Evolutionary conservation across 2,113 vertebrate species (phyloP), one percentile per base, ranked within the genome.

Genomic region (Oryzias javanicus): DNA sequence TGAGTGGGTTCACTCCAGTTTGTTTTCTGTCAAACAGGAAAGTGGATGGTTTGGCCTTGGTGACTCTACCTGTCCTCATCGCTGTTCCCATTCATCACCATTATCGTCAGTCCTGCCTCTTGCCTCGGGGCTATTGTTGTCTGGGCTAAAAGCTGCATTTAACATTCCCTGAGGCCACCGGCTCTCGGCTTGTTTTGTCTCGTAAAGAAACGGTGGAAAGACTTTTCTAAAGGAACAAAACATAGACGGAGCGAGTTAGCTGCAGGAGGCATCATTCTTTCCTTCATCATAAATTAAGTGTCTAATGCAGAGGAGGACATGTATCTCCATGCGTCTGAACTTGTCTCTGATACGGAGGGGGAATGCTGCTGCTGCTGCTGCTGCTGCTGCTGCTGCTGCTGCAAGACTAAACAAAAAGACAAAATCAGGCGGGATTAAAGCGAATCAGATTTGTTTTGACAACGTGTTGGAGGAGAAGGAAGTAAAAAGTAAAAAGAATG

Each of bases 381-480:
- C 10, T 59, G 60, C 56, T 44, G 49, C 50, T 22, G 49, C 50
- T 44, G 49, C 50, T 22, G 49, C 50, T 59, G 60, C 56, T 48
- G 44, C 10, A 54, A 6, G 40, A 52, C 50, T 58, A 47, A 50
- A 44, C 20, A 17, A 42, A 29, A 10, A 1, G 20, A 55, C 35
- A 50, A 45, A 20, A 57, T 14, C 17, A 49, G 56, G 72, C 60
- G 44, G 20, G 46, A 58, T n/a, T 27, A 24, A 81, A 48, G 60
- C 58, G 54, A 17, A 60, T 61, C 83, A 78, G 75, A 42, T 71
- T 80, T 57, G 67, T 58, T 60, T 64, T 64, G 66, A 76, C 59
- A 17, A 19, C 41, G 20, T 42, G 51, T 50, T 62, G 41, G 60
- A 49, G 18, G 49, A 50, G 55, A 35, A 70, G 25, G 60, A 18